Percentiles rank a stretch among this genome's conserved stretches.
These are phyloP conservation scores for Laterallus jamaicensis DNA, from an alignment of 2,113 vertebrate species.

Conservation along the genomic window DNA sequence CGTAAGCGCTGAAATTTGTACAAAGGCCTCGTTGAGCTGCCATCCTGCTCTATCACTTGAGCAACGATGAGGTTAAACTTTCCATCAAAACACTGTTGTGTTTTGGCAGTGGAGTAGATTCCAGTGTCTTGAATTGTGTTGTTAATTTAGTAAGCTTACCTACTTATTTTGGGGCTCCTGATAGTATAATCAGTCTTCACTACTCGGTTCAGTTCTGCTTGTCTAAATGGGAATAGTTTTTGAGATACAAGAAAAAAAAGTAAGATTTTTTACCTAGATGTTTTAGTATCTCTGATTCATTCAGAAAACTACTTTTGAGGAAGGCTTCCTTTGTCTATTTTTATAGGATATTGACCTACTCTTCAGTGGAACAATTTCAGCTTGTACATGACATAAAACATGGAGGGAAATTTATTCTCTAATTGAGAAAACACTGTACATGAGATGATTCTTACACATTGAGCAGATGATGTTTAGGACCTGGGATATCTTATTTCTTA, in stretches of 20 bases:
- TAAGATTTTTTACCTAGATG: background rate
- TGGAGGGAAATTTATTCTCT: background rate
- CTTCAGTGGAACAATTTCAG: background rate
- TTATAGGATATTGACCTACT: background rate
- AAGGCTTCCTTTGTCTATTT: background rate
- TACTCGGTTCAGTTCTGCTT: background rate
- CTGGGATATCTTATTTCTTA: background rate
- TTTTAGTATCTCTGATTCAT: background rate
- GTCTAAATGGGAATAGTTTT: background rate
- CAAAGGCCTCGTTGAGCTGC: background rate
- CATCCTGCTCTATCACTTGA: background rate
- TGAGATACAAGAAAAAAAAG: background rate
- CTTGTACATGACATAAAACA: background rate
- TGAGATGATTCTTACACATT: background rate
- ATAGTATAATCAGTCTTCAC: background rate
- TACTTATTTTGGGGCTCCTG: background rate
- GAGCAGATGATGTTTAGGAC: background rate
- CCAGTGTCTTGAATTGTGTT: background rate
- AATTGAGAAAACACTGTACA: background rate
- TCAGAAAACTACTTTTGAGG: background rate
- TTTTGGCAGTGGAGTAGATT: background rate
- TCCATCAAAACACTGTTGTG: background rate
- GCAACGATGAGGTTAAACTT: background rate
- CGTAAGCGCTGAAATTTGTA: background rate
- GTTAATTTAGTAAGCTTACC: background rate